Conservation (phyloP, 2,113 vertebrate species). For the Himantopus leucocephalus region DNA sequence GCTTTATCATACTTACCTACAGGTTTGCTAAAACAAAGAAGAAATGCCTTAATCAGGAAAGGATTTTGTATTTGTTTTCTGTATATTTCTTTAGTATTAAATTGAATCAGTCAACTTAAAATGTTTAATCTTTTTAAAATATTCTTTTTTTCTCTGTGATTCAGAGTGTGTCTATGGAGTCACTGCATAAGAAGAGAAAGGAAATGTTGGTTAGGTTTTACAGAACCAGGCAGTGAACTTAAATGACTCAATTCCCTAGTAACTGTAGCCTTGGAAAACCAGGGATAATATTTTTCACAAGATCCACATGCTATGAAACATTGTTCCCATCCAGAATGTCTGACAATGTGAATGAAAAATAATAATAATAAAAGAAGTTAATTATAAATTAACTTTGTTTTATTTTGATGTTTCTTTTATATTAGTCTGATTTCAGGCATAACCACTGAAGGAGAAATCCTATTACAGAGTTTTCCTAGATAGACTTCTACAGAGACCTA, state of each 20-base stretch:
- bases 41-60: neutral
- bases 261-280: neutral
- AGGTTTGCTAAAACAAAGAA: neutral
- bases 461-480: neutral
- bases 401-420: neutral
- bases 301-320: neutral
- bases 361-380: neutral
- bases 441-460: neutral
- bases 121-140: neutral
- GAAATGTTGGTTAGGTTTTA: neutral
- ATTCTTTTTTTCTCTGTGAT: neutral
- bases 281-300: neutral
- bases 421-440: neutral
- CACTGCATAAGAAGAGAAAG: neutral
- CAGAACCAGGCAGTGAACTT: neutral
- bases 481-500: neutral
- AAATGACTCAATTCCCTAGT: neutral
- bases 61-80: neutral
- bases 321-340: neutral
- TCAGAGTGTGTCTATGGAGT: neutral
- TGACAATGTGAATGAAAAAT: neutral
- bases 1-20: neutral
- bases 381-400: neutral
- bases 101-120: neutral
- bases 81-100: neutral